These are phyloP conservation scores for Tachina lurida DNA, from an alignment of 2,888 invertebrate genomes.

Conservation along the genomic window DNA sequence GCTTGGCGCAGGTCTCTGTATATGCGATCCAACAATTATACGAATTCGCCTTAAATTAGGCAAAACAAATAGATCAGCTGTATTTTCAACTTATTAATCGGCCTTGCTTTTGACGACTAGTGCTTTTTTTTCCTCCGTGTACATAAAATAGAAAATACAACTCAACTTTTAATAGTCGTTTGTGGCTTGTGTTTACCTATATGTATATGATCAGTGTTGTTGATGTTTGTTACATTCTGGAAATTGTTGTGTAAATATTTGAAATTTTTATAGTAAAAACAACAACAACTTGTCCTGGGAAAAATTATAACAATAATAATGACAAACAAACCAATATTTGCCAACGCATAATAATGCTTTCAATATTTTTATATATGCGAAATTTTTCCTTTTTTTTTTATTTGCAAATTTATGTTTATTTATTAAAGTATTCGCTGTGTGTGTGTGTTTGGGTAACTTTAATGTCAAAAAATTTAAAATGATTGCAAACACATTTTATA, in stretches of 20 bases:
- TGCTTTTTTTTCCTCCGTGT: too few relatives aligned
- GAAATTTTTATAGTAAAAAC: slow-evolving; percentile 53
- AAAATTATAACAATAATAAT: slow-evolving; percentile 28
- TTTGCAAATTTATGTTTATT: slow-evolving; percentile 28
- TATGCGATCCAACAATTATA: too few relatives aligned
- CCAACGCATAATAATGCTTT: slow-evolving; percentile 43
- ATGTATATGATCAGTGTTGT: slow-evolving; percentile 51
- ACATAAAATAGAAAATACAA: slow-evolving; percentile 7
- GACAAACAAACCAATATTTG: slow-evolving; percentile 62
- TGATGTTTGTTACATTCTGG: slow-evolving; percentile 53
- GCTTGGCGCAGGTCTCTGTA: too few relatives aligned
- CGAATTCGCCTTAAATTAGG: too few relatives aligned
- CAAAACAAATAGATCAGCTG: too few relatives aligned
- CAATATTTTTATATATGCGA: slow-evolving; percentile 50
- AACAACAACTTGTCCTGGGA: slow-evolving; percentile 37
- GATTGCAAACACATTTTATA: slow-evolving; percentile 70
- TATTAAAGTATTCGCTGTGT: slow-evolving; percentile 5
- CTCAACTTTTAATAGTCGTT: slow-evolving; percentile 19
- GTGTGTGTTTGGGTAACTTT: slow-evolving; percentile 20
- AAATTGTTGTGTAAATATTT: slow-evolving; percentile 70
- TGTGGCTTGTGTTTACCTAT: slow-evolving; percentile 22
- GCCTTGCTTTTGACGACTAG: too few relatives aligned
- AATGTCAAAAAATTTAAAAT: slow-evolving; percentile 66
- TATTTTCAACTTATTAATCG: too few relatives aligned
- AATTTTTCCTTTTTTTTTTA: not conserved